Evolutionary conservation across 2,113 vertebrate genomes (phyloP).

Genomic region (Gavia stellata): DNA sequence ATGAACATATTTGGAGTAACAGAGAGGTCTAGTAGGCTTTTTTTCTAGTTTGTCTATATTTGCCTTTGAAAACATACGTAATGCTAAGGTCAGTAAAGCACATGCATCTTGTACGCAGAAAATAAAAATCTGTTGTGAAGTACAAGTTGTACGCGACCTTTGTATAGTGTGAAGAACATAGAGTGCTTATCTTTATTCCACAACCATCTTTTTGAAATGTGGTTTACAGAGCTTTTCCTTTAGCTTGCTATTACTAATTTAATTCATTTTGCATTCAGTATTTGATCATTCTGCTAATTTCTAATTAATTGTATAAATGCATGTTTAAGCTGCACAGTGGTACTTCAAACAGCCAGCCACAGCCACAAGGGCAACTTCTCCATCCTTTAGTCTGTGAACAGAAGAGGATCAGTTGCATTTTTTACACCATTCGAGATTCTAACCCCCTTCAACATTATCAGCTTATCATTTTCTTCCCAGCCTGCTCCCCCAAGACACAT

Average conservation of each 20-base stretch:
- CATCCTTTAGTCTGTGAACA: not conserved
- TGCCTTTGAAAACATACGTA: not conserved
- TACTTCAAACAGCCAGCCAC: not conserved
- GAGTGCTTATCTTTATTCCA: not conserved
- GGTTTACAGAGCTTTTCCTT: not conserved
- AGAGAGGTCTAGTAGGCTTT: not conserved
- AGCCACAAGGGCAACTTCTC: not conserved
- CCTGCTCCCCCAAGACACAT: not conserved
- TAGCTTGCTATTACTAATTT: not conserved
- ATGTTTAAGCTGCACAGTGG: not conserved
- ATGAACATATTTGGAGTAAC: not conserved
- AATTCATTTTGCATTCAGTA: not conserved
- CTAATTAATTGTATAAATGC: not conserved
- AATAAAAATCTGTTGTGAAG: conserved; percentile 47
- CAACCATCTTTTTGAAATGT: not conserved
- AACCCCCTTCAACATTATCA: not conserved
- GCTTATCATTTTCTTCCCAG: not conserved
- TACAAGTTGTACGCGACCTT: not conserved
- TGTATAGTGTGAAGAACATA: not conserved
- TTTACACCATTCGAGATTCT: not conserved
- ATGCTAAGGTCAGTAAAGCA: conserved; percentile 2
- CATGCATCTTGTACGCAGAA: not conserved
- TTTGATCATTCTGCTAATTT: not conserved
- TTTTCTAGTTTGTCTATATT: not conserved
- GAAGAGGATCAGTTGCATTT: not conserved